Conservation (phyloP, 37 sponge, comb jelly and placozoan species). For the Chondrilla cf. caribensis region DNA sequence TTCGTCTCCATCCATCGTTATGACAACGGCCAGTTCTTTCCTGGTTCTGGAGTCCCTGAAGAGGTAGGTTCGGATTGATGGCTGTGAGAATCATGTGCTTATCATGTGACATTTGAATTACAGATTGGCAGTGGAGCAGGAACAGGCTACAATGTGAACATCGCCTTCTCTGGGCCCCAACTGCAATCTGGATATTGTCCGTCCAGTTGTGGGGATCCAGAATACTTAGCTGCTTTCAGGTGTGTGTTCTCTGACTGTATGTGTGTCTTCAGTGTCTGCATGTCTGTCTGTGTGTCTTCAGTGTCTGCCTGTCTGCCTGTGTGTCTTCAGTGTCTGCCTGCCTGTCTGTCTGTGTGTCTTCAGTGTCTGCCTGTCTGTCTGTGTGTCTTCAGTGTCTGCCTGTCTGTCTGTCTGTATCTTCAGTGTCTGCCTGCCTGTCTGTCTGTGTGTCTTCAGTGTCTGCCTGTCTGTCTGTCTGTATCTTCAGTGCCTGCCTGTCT, state of each 20-base stretch:
- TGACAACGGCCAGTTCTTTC: conserved; percentile 92
- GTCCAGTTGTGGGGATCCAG: conserved; percentile 85
- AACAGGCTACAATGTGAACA: conserved; percentile 82
- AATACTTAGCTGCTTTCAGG: conserved; percentile 92
- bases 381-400: no score
- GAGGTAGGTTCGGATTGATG: conserved; percentile 36
- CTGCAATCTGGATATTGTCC: conserved; percentile 42
- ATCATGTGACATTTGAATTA: conserved; percentile 1
- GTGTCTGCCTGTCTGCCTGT: no score
- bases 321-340: background rate
- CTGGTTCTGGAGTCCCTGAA: conserved; percentile 80
- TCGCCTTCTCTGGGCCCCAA: conserved; percentile 77
- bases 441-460: background rate
- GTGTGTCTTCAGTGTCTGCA: no score
- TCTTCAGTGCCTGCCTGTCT: background rate
- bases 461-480: background rate
- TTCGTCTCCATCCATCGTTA: conserved; percentile 86
- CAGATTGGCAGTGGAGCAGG: conserved; percentile 88
- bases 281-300: no score
- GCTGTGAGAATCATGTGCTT: background rate
- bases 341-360: background rate
- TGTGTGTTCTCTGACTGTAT: background rate
- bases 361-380: no score
- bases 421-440: no score
- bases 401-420: no score